Conservation (phyloP, 2,888 invertebrate species). For the Troglohyphantes excavatus region DNA sequence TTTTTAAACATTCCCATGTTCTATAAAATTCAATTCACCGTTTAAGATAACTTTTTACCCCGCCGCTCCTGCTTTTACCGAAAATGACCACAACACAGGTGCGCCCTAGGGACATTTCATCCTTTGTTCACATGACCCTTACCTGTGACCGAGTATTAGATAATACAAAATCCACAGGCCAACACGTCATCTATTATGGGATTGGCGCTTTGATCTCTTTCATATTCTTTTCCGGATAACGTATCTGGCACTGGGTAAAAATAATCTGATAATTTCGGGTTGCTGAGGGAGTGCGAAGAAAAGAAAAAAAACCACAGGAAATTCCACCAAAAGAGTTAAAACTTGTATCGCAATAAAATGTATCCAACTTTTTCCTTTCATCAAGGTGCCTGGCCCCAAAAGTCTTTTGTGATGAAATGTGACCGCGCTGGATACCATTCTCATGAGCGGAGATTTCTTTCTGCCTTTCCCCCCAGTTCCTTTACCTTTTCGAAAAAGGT, state of each 20-base stretch:
- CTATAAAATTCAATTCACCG: too few relatives aligned
- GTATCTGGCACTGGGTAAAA: slow-evolving; percentile 30
- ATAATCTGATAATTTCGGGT: slow-evolving; percentile 69
- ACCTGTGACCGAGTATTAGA: neutral
- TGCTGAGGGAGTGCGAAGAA: neutral
- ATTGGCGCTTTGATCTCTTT: slow-evolving; percentile 47
- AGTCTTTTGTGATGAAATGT: slow-evolving; percentile 52
- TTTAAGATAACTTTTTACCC: too few relatives aligned
- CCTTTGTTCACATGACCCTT: neutral
- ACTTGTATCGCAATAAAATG: slow-evolving; percentile 49
- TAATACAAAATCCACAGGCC: slow-evolving; percentile 31
- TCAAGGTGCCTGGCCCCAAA: slow-evolving; percentile 12
- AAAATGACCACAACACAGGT: slow-evolving; percentile 31
- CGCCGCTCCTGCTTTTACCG: neutral
- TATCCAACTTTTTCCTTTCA: slow-evolving; percentile 24
- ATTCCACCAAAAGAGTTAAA: slow-evolving; percentile 35
- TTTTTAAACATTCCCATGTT: too few relatives aligned
- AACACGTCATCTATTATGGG: slow-evolving; percentile 58
- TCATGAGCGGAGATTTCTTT: slow-evolving; percentile 26
- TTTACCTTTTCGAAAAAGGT: neutral
- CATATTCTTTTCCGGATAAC: slow-evolving; percentile 14
- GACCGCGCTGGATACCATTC: slow-evolving; percentile 48
- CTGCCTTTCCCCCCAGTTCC: neutral
- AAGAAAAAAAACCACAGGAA: slow-evolving; percentile 19
- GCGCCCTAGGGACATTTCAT: slow-evolving; percentile 8